Base-by-base conservation (phyloP, 2,113 vertebrate species). In the Alligator mississippiensis region DNA sequence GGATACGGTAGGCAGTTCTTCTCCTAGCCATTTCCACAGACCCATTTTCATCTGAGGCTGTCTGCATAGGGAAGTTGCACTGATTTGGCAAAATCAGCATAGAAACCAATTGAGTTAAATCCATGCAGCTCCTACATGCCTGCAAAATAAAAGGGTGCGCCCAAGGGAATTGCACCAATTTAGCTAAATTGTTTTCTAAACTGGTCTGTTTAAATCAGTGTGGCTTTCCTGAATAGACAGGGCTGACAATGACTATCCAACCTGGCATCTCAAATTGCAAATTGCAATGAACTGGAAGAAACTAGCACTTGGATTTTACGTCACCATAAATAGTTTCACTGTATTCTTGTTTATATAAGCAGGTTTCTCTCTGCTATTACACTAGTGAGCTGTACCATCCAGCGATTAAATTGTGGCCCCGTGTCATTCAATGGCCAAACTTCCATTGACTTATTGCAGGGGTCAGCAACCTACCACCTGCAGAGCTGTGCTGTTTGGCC, bases 91-190 rank as follows among this genome's bases (percentile, higher is more conserved):
- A 86, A 85, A 87, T 72, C 87, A 84, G 76, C 19, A 15, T 2
- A 88, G 62, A 34, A 92, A 92, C 84, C 57, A 59, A 84, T 88
- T 95, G 86, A 80, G 59, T 91, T 85, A 86, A 77, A 86, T 85
- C 66, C 62, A 59, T 34, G 64, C 89, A 91, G 58, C 85, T 87
- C 60, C 38, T 25, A 22, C 34, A 54, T 11, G 34, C 22, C 55
- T 87, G 95, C 84, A 64, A 88, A 80, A 76, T 86, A 75, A 75
- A 11, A 76, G 27, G 79, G 24, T 82, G 90, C 55, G 82, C 90
- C 22, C 89, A 70, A 38, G 27, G 79, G 66, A 94, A 86, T 88
- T 58, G 24, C 55, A 84, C 94, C 82, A 72, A 28, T 93, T 93
- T 78, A 88, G 14, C n/a, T 68, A 59, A 24, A 77, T 82, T 80